Percentiles rank a stretch among this genome's conserved stretches.
These are phyloP conservation scores for Apodemia duryi DNA, from an alignment of 2,888 invertebrate species.

Conservation along the genomic window DNA sequence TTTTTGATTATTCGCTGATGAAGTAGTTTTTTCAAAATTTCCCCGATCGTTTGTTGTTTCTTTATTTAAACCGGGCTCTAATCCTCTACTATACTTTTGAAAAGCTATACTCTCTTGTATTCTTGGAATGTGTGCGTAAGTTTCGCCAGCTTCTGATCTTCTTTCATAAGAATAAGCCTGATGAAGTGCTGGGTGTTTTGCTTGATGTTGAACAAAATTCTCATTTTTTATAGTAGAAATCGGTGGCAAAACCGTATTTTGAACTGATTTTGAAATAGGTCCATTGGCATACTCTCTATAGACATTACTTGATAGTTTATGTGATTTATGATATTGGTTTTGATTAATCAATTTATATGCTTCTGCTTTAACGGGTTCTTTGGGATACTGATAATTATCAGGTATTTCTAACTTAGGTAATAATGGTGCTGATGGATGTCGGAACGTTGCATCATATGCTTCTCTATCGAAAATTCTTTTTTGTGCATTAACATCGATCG, in stretches of 20 bases:
- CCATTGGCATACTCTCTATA: conserved; percentile 61
- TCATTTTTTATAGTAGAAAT: conserved; percentile 76
- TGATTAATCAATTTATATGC: conserved; percentile 45
- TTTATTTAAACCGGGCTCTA: conserved; percentile 47
- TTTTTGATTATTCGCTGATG: conserved; percentile 45
- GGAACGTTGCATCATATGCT: conserved; percentile 63
- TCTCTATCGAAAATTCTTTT: conserved; percentile 63
- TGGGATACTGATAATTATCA: conserved; percentile 64
- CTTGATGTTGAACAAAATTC: conserved; percentile 59
- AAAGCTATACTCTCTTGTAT: conserved; percentile 62
- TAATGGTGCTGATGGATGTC: conserved; percentile 64
- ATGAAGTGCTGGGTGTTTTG: conserved; percentile 51
- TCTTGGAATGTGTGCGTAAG: conserved; percentile 50
- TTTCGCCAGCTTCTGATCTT: conserved; percentile 47
- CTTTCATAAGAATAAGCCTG: conserved; percentile 57
- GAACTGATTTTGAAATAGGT: conserved; percentile 43
- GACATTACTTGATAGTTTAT: conserved; percentile 37
- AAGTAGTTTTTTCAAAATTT: conserved; percentile 38
- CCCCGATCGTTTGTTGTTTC: conserved; percentile 43
- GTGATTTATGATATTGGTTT: conserved; percentile 40
- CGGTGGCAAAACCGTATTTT: conserved; percentile 62
- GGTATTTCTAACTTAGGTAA: conserved; percentile 70
- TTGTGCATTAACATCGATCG: conserved; percentile 64
- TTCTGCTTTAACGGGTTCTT: conserved; percentile 58
- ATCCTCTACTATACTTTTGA: conserved; percentile 62